Evolutionary conservation across 2,888 invertebrate species (phyloP).

Genomic region (Pterostichus madidus): DNA sequence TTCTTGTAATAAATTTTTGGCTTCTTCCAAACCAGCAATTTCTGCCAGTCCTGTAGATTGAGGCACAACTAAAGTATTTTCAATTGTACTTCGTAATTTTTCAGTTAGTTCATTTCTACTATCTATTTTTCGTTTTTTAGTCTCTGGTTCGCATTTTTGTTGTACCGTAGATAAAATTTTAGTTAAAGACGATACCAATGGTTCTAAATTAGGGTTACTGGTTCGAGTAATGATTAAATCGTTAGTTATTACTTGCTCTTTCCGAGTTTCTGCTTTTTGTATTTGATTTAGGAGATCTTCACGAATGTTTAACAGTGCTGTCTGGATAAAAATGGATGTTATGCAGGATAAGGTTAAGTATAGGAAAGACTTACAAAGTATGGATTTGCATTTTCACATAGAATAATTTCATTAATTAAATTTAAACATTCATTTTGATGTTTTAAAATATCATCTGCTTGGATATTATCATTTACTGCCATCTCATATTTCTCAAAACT

Average conservation of each 20-base stretch:
- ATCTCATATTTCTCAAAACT: constrained; percentile 58
- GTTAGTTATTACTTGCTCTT: constrained; percentile 36
- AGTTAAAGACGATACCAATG: not conserved
- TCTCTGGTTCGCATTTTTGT: not conserved
- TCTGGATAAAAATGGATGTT: constrained; percentile 23
- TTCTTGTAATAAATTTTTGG: constrained; percentile 78
- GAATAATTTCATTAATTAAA: constrained; percentile 9
- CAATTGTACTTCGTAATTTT: constrained; percentile 28
- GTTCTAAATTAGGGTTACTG: not conserved
- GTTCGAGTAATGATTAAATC: constrained; percentile 48
- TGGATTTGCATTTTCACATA: not conserved
- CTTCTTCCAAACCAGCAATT: constrained; percentile 78
- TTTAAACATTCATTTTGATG: constrained; percentile 23
- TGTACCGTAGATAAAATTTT: not conserved
- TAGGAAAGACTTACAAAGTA: constrained; percentile 47
- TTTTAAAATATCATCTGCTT: not conserved
- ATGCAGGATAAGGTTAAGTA: not conserved
- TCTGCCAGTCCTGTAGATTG: constrained; percentile 75
- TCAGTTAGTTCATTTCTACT: constrained; percentile 2
- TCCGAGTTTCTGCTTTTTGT: constrained; percentile 5
- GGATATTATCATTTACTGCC: not conserved
- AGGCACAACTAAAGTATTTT: constrained; percentile 71
- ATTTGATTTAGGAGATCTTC: constrained; percentile 37
- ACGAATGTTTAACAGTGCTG: constrained; percentile 11
- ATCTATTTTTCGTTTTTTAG: constrained; percentile 9